Base-by-base conservation (phyloP, 2,888 invertebrate species). In the Girardia tigrina region DNA sequence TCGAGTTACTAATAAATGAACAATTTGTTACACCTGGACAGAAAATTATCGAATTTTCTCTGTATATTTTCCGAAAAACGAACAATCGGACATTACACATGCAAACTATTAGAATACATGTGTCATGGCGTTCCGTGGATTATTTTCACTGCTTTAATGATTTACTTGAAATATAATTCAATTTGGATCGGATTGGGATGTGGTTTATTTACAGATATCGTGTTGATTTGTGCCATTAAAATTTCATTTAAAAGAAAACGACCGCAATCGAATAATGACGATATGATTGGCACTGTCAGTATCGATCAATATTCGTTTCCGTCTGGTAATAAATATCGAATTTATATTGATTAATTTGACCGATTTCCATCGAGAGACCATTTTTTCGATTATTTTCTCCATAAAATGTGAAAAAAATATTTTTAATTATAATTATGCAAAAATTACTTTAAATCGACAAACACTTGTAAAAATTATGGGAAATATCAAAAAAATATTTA, bases 111-210 rank as follows among this genome's bases (percentile, higher is more conserved):
- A 12, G 74, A 74, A 28, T 74, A 8, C 42, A 71, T 69, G 12
- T 74, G 74, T 74, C 74, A 74, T 28, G 74, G 74, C 12, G 26
- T 74, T 8, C 74, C 74, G 26, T 74, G 74, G 74, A 12, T 74
- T 6, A 14, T 74, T 8, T 27, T 27, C 6, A n/a, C 72, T 6
- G 26, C n/a, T 16, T 12, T 36, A 36, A 36, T 36, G 36, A 16
- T 16, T 12, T 36, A 36, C 16, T 36, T 36, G 16, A 16, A 36
- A 36, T 16, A 36, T 12, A 71, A 28, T 71, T 16, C 28, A 27
- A 26, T 26, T 26, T 71, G 26, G 23, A 4, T 71, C 12, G 28
- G 28, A 20, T 27, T 71, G 2, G 2, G 8, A 23, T 23, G 12
- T 26, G 72, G 72, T 6, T 20, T 74, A 16, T 26, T 74, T 8